Evolutionary conservation across 1,140 invertebrate species (phyloP).

Genomic region (Anastrepha ludens): DNA sequence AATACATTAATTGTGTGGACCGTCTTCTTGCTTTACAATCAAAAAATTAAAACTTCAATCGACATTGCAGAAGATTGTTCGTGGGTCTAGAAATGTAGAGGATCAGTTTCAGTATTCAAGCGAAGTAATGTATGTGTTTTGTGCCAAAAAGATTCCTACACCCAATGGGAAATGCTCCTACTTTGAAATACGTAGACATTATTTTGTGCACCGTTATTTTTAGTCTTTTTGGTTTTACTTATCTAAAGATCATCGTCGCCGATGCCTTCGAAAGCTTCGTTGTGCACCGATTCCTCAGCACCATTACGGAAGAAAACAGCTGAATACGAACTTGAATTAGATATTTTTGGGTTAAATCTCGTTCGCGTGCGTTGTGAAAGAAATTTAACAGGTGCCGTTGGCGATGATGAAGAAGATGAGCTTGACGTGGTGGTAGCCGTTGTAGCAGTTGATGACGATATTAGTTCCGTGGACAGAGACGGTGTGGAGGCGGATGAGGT

Average conservation of each 20-base stretch:
- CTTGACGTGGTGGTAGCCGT: conserved; percentile 63
- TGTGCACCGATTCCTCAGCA: conserved; percentile 83
- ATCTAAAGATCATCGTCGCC: conserved; percentile 89
- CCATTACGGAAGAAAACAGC: conserved; percentile 78
- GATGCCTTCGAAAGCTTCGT: conserved; percentile 92
- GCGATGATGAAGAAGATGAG: conserved; percentile 72
- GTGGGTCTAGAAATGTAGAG: too few relatives aligned
- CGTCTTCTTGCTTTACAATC: neutral
- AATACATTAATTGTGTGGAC: neutral
- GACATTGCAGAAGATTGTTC: neutral
- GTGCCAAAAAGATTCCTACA: too few relatives aligned
- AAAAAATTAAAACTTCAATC: neutral
- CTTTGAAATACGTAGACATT: neutral
- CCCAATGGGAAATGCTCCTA: too few relatives aligned
- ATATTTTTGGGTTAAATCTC: conserved; percentile 69
- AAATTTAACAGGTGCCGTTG: conserved; percentile 70
- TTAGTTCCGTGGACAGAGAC: conserved; percentile 73
- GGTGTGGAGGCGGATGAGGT: conserved; percentile 69
- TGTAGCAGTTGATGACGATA: conserved; percentile 71
- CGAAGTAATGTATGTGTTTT: too few relatives aligned
- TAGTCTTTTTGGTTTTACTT: neutral
- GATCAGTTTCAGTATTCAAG: too few relatives aligned
- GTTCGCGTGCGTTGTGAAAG: conserved; percentile 72
- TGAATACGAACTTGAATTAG: conserved; percentile 74
- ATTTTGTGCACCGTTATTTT: neutral